Conservation (phyloP, 2,797 vertebrate species). For the Cephalopachus bancanus region DNA sequence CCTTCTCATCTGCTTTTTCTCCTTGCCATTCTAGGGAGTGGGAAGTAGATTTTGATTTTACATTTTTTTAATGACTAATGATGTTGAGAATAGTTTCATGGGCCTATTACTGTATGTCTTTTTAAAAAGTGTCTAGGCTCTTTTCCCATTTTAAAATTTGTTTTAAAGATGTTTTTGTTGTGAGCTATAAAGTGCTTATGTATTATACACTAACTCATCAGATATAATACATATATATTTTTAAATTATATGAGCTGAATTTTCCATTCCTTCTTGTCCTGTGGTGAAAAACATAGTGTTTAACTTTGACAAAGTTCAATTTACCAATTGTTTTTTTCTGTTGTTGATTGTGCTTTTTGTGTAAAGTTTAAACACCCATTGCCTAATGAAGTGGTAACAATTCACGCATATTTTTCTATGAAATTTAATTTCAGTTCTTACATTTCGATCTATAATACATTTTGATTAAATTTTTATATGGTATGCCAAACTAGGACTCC, state of each 20-base stretch:
- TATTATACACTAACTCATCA: not conserved
- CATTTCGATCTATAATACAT: not conserved
- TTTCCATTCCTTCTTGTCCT: not conserved
- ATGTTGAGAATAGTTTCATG: not conserved
- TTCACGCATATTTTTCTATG: not conserved
- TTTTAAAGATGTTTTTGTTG: not conserved
- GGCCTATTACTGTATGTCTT: not conserved
- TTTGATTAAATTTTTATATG: not conserved
- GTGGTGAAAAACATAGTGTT: not conserved
- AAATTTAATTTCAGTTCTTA: not conserved
- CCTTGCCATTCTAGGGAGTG: not conserved
- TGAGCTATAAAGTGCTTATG: not conserved
- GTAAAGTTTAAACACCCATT: not conserved
- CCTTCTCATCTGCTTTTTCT: no score
- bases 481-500: not conserved
- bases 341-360: not conserved
- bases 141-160: not conserved
- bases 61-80: not conserved
- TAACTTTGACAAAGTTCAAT: not conserved
- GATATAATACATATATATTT: not conserved
- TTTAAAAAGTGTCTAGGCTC: not conserved
- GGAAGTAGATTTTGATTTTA: not conserved
- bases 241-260: not conserved
- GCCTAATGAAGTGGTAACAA: not conserved
- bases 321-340: not conserved